Conservation (phyloP, 37 sponge, comb jelly and placozoan species). For the Axinella damicornis region DNA sequence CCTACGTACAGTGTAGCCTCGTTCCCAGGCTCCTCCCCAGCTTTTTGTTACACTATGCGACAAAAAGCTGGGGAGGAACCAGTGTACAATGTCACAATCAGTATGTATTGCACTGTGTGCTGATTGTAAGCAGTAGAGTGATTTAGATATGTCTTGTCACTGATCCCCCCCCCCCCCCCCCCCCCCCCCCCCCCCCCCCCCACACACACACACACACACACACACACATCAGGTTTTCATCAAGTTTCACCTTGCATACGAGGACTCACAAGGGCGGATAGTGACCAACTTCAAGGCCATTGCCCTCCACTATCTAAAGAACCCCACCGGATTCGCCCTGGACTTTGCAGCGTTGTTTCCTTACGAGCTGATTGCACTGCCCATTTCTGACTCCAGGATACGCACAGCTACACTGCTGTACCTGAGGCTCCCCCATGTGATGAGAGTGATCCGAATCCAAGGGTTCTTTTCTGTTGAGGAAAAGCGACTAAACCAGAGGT, state of each 20-base stretch:
- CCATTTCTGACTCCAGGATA: constrained; percentile 33
- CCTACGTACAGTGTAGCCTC: no score
- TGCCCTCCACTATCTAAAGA: constrained; percentile 68
- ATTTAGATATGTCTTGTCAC: no score
- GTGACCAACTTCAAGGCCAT: constrained; percentile 52
- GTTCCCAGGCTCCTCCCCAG: no score
- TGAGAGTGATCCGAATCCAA: constrained; percentile 55
- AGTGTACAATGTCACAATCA: no score
- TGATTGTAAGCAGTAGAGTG: no score
- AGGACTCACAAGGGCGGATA: constrained; percentile 38
- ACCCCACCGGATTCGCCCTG: constrained; percentile 52
- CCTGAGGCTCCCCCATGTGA: constrained; percentile 53
- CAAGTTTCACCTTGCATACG: constrained; percentile 75
- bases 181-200: not conserved
- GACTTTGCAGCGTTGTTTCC: constrained; percentile 63
- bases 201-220: not conserved
- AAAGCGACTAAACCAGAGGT: constrained; percentile 77
- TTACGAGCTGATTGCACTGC: constrained; percentile 58
- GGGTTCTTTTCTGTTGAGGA: constrained; percentile 60
- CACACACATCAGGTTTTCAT: constrained; percentile 65
- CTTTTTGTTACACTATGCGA: no score
- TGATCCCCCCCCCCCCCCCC: no score
- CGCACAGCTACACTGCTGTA: constrained; percentile 50
- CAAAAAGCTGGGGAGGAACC: no score
- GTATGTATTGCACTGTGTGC: no score